Percentiles rank a stretch among this genome's conserved stretches.
These are phyloP conservation scores for Chiroxiphia lanceolata DNA, from an alignment of 2,797 vertebrate species.

Conservation along the genomic window DNA sequence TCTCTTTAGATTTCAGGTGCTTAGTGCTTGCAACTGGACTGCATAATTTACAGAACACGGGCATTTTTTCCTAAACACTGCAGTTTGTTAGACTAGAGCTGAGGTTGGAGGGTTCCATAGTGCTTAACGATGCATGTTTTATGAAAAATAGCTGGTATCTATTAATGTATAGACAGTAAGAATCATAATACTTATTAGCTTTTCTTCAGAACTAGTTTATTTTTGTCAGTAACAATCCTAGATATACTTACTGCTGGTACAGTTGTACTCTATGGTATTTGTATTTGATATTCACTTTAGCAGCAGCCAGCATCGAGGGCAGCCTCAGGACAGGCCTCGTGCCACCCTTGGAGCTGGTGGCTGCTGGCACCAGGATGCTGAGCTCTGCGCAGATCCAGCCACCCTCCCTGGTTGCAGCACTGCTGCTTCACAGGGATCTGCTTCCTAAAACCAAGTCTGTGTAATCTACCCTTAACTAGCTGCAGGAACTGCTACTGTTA, in stretches of 20 bases:
- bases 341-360: background rate
- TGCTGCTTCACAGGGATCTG: conserved; percentile 53
- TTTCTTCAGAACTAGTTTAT: conserved; percentile 88
- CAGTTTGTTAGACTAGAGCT: conserved; percentile 83
- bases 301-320: conserved; percentile 78
- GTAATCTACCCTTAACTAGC: conserved; percentile 51
- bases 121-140: conserved; percentile 89
- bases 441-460: conserved; percentile 44
- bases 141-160: conserved; percentile 98
- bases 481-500: conserved; percentile 67
- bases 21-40: conserved; percentile 82
- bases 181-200: conserved; percentile 87
- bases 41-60: conserved; percentile 79
- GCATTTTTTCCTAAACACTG: conserved; percentile 83
- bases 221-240: conserved; percentile 91
- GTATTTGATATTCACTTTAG: conserved; percentile 82
- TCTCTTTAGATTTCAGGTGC: conserved; percentile 79
- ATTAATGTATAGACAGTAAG: conserved; percentile 93
- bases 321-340: conserved; percentile 87
- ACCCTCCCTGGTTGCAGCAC: conserved; percentile 63
- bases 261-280: conserved; percentile 90
- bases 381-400: conserved; percentile 69
- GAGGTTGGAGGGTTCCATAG: conserved; percentile 85
- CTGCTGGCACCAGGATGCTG: conserved; percentile 78
- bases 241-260: conserved; percentile 98